phyloP scores from a whole-genome alignment of 2,888 invertebrate species.

The Petrophora chlorosata region DNA sequence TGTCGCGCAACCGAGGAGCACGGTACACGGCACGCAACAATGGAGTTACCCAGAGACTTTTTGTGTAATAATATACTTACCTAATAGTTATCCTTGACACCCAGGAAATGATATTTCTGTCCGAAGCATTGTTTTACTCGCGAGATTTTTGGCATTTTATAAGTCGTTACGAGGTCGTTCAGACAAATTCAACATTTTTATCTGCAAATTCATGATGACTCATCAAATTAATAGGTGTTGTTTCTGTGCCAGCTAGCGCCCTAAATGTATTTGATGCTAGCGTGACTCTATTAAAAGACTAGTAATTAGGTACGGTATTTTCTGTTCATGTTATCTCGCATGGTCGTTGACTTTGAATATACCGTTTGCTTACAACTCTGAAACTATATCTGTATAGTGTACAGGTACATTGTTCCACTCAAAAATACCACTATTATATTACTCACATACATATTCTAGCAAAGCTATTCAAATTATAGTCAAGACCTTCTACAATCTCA shows the following conservation, averaged over 20 bases:
- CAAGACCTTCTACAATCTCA: neutral
- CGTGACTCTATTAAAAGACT: constrained; percentile 53
- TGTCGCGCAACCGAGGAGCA: constrained; percentile 36
- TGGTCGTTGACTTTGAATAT: constrained; percentile 70
- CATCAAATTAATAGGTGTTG: constrained; percentile 21
- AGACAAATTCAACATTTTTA: constrained; percentile 26
- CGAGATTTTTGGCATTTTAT: constrained; percentile 10
- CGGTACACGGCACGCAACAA: constrained; percentile 47
- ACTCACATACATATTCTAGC: neutral
- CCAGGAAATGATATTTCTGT: constrained; percentile 42
- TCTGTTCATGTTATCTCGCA: constrained; percentile 59
- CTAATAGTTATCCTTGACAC: constrained; percentile 42
- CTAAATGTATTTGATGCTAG: constrained; percentile 51
- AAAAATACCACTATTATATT: neutral
- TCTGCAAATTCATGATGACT: constrained; percentile 24
- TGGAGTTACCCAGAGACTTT: constrained; percentile 31
- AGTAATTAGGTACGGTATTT: constrained; percentile 60
- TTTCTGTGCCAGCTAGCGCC: constrained; percentile 42
- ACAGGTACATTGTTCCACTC: constrained; percentile 42
- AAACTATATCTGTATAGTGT: constrained; percentile 36
- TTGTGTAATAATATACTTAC: too few relatives aligned
- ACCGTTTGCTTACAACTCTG: constrained; percentile 57
- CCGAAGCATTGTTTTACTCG: constrained; percentile 21
- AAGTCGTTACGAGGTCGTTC: constrained; percentile 29
- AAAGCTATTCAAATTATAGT: neutral